phyloP scores from a whole-genome alignment of 2,797 vertebrate genomes.

The Hydrocynus forskahlii region DNA sequence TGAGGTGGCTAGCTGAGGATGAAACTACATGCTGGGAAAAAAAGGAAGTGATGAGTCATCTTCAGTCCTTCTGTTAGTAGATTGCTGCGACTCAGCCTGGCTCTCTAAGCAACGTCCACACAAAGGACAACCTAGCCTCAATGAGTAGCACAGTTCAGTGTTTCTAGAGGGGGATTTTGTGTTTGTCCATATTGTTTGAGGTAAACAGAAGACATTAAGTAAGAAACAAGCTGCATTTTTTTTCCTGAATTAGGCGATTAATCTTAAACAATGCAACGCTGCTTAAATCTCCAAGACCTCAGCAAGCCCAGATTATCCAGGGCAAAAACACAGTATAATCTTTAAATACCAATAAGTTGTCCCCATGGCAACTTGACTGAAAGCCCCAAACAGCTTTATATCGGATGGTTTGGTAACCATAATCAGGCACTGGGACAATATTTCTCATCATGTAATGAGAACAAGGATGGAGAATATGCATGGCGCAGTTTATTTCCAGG shows the following conservation, averaged over 20 bases:
- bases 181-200: not conserved
- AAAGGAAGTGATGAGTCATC: constrained; percentile 43
- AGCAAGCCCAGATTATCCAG: not conserved
- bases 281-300: constrained; percentile 1
- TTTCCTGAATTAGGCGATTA: not conserved
- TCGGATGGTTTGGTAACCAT: constrained; percentile 10
- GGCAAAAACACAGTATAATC: constrained; percentile 29
- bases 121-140: not conserved
- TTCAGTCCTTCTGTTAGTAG: constrained; percentile 6
- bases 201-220: constrained; percentile 2
- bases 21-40: constrained; percentile 3
- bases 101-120: constrained; percentile 12
- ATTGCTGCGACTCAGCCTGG: constrained; percentile 12
- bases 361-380: constrained; percentile 15
- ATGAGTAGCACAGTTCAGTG: not conserved
- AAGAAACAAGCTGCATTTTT: not conserved
- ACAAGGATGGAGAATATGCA: not conserved
- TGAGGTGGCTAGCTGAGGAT: not conserved
- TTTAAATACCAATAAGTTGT: constrained; percentile 31
- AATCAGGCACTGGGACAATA: constrained; percentile 16
- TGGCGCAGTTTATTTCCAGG: too few relatives aligned
- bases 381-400: constrained; percentile 18
- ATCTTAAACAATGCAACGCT: not conserved
- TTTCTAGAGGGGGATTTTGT: not conserved
- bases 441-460: constrained; percentile 28